Base-by-base conservation (phyloP, 2,797 vertebrate genomes). In the Diglossa cyanea region DNA sequence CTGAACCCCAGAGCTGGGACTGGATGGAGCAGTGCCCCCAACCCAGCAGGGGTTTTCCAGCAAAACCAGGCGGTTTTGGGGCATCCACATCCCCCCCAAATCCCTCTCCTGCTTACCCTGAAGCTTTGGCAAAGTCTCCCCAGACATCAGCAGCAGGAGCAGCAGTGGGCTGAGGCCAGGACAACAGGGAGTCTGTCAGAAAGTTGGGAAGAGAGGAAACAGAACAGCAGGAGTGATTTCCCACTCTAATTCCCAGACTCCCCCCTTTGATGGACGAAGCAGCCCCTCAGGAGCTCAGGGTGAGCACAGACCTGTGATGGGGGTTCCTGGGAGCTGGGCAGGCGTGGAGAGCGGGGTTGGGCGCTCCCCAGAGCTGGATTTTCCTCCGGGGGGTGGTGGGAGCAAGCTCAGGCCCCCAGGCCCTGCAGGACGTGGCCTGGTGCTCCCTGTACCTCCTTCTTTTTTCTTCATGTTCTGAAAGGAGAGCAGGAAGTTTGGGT, bases 101-200 rank as follows among this genome's bases (percentile, higher is more conserved):
- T 5, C 70, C 51, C 68, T 18, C 16, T 47, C 1, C 9, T 4
- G 8, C 99, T 98, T 96, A 99, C 99, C 98, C 99, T 7, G 98
- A 98, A 31, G 99, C 98, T 75, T 98, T 98, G 51, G 99, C 98
- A 76, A 99, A 99, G 94, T 99, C 99, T n/a, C 99, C 99, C 99
- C 99, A 99, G 68, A 98, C 1, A 23, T 99, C 99, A 9, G 86
- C 33, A 8, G 96, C 50, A 2, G 97, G 61, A 89, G 96, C 87
- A 55, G 87, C 89, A 21, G 58, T 21, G 2, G 94, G 93, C 51
- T 96, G 97, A 0, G 97, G 97, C 97, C 96, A 97, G 90, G 96
- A 62, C 62, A 81, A 5, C 13, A 94, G 65, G 17, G 96, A 72
- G 31, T 96, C 97, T 97, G 96, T 73, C 19, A 3, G 1, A 17